Evolutionary conservation across 2,888 invertebrate species (phyloP), one percentile per base, ranked within the genome.

Genomic region (Lucinisca nassula): DNA sequence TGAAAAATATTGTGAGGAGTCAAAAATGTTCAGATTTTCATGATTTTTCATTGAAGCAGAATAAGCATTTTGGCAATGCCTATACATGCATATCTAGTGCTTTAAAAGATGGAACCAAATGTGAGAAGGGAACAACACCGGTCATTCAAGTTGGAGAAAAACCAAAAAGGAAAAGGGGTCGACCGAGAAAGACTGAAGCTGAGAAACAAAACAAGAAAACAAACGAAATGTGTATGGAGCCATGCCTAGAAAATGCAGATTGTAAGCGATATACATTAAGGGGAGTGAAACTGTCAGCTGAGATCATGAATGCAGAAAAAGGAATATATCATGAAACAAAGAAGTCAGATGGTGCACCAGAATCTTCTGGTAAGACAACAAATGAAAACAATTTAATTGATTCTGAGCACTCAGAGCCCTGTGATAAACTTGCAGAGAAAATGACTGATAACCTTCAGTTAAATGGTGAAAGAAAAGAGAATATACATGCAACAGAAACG

Each of bases 281-380:
- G 61, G 93, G 93, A 6, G 92, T 84, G 0, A 93, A 92, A 76
- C 78, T 93, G 10, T 90, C 92, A 27, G 84, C 87, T 61, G 82
- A 80, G 17, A 87, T 92, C 30, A 92, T 92, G 91, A 84, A 87
- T 55, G 90, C 91, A 49, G 92, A 90, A 32, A 91, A 89, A 70
- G 90, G 90, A 40, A 61, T 81, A 40, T 58, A 74, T 79, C 40
- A 51, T 24, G 35, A 35, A 3, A 38, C 14, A 10, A 51, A 82
- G 0, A 73, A 27, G 24, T 37, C 2, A n/a, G 24, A 24, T 32
- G 40, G 40, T 17, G 30, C 12, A 6, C 6, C 27, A 2, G 27
- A 58, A 2, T 27, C 58, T 27, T n/a, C n/a, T n/a, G n/a, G n/a
- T n/a, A n/a, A n/a, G n/a, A n/a, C n/a, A n/a, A n/a, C n/a, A n/a